Evolutionary conservation across 2,113 vertebrate genomes (phyloP), one percentile per base, ranked within the genome.

Genomic region (Chiloscyllium plagiosum): DNA sequence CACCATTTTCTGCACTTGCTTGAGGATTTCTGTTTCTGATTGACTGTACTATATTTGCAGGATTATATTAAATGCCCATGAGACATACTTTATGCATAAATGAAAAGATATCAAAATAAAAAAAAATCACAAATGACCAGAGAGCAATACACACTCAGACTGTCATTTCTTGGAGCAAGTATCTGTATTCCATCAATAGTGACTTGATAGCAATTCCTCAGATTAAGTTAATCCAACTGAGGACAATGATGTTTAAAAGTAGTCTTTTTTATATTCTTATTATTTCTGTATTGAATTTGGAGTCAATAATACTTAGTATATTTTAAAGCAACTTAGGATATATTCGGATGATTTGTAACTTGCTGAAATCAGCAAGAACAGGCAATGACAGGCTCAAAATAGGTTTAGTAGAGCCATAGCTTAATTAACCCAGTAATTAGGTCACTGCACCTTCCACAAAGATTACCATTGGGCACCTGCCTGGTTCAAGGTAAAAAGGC

Each of bases 21-120:
- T 66, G 61, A 92, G 56, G 56, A 92, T 33, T 17, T 92, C 89
- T 92, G 26, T 90, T 92, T 92, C 89, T 92, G 52, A 61, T 89
- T 61, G 86, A 89, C 86, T 61, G 50, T 52, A 61, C 52, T 29
- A 33, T 92, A 65, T 33, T 29, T 61, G 65, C 89, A 92, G 33
- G n/a, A 92, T 65, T 92, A 61, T n/a, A 92, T 66, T 92, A 92
- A 66, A 90, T 87, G 6, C 10, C 50, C 19, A 89, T 92, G 89
- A 37, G 89, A 29, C n/a, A 29, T n/a, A n/a, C n/a, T 66, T 92
- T 66, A 92, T 92, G 52, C n/a, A n/a, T 66, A 92, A 92, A 37
- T 61, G 47, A 90, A 61, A 61, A 61, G 85, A 61, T 29, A 65
- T 65, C 61, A 65, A 65, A 56, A 52, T 12, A 92, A 92, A n/a